Base-by-base conservation (phyloP, 2,113 vertebrate species). In the Amia ocellicauda region DNA sequence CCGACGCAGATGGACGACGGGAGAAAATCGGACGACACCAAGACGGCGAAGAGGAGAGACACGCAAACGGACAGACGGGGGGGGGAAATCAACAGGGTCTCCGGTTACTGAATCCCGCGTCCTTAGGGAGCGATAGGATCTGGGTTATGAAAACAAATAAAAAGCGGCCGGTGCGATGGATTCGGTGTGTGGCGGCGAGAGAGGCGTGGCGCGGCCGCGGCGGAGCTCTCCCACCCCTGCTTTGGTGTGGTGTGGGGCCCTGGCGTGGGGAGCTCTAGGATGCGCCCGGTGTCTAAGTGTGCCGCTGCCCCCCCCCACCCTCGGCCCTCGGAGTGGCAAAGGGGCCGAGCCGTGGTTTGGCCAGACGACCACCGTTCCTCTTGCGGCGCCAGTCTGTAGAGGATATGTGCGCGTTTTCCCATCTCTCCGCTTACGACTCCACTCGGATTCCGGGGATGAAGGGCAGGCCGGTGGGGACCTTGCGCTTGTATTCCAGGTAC, bases 371-470 rank as follows among this genome's bases (percentile, higher is more conserved):
- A 69, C 70, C 2, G 47, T 50, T 60, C 69, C 73, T 64, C 60
- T 41, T 68, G 62, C 62, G 63, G 73, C 63, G 74, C 69, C 73
- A 72, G 70, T 77, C 68, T 63, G 64, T 60, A 8, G 53, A 75
- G 81, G 85, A 60, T 56, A 22, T 31, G 70, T 36, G 63, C 10
- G 26, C 8, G 17, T 26, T 58, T 62, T 29, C 59, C 49, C 58
- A 22, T 3, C 28, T 31, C 3, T 52, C 26, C 40, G 27, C 10
- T 82, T 79, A 90, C 52, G 90, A 91, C 61, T 92, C 96, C 71
- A 93, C 69, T 20, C 91, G 94, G 63, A 96, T 92, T 28, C 97
- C 97, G 52, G 85, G 87, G 78, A 99, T 99, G 74, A 98, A 98
- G 43, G 97, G 97, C 63, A 99, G 88, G 47, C 97, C 94, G 0